These are phyloP conservation scores for Sinodicranocentrus sp. DNA, from an alignment of 2,888 invertebrate genomes.

Conservation along the genomic window DNA sequence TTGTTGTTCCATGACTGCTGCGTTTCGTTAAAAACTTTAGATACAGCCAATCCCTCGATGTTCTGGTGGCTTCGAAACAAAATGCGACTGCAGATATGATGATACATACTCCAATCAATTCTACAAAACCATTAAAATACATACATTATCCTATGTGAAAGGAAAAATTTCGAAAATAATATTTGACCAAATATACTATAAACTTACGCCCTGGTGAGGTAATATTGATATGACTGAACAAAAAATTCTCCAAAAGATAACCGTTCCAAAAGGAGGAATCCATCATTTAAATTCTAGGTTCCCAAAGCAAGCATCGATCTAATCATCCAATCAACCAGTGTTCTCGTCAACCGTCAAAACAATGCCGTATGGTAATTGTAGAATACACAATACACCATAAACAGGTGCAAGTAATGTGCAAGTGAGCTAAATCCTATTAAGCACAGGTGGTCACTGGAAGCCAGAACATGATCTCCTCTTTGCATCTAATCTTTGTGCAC, in stretches of 20 bases:
- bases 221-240: constrained; percentile 50
- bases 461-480: no score
- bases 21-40: constrained; percentile 49
- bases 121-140: no score
- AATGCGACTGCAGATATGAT: constrained; percentile 40
- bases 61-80: constrained; percentile 45
- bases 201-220: not conserved
- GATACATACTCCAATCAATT: constrained; percentile 50
- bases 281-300: constrained; percentile 17
- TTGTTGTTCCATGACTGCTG: constrained; percentile 16
- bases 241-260: constrained; percentile 45
- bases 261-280: constrained; percentile 66
- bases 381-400: no score
- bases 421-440: no score
- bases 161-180: no score
- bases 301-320: no score
- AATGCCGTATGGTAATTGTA: not conserved
- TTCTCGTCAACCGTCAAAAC: not conserved
- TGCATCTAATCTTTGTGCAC: no score
- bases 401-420: no score
- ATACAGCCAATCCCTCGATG: constrained; percentile 52
- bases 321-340: not conserved
- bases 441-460: no score
- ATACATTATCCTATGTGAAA: not conserved
- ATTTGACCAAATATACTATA: no score